These are phyloP conservation scores for Kryptolebias marmoratus DNA, from an alignment of 2,113 vertebrate genomes.

Conservation along the genomic window DNA sequence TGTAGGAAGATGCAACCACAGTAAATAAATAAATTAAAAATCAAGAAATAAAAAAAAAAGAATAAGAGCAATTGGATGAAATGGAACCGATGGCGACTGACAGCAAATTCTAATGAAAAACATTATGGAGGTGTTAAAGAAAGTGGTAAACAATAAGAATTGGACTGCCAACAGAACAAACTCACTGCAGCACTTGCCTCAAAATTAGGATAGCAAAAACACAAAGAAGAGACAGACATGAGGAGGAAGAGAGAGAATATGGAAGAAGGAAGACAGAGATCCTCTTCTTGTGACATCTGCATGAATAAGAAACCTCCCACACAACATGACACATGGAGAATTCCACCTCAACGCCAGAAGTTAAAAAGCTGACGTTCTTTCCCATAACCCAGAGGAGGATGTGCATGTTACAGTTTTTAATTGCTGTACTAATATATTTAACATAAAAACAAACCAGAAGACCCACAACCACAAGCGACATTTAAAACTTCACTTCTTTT, in stretches of 20 bases:
- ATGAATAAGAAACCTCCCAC: conserved; percentile 71
- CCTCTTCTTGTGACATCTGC: conserved; percentile 63
- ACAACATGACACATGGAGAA: conserved; percentile 61
- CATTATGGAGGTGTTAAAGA: conserved; percentile 77
- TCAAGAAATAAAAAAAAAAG: conserved; percentile 3
- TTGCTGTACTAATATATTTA: conserved; percentile 15
- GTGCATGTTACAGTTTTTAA: conserved; percentile 13
- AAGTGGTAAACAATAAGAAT: conserved; percentile 65
- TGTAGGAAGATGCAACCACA: conserved; percentile 38
- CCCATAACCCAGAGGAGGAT: conserved; percentile 4
- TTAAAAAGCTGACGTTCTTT: conserved; percentile 23
- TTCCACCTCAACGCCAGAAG: conserved; percentile 56
- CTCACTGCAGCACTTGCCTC: conserved; percentile 38
- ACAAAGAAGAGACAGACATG: conserved; percentile 12
- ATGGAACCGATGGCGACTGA: conserved; percentile 68
- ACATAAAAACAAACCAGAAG: background rate
- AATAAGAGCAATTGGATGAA: conserved; percentile 48
- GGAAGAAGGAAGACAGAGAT: background rate
- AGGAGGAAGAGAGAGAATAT: conserved; percentile 7
- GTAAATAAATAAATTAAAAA: conserved; percentile 34
- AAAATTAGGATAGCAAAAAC: conserved; percentile 53
- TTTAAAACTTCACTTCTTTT: background rate
- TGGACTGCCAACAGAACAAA: conserved; percentile 44
- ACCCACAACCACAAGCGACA: background rate
- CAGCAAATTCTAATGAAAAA: conserved; percentile 76